Conservation (phyloP, 2,113 vertebrate genomes). For the Tiliqua scincoides region DNA sequence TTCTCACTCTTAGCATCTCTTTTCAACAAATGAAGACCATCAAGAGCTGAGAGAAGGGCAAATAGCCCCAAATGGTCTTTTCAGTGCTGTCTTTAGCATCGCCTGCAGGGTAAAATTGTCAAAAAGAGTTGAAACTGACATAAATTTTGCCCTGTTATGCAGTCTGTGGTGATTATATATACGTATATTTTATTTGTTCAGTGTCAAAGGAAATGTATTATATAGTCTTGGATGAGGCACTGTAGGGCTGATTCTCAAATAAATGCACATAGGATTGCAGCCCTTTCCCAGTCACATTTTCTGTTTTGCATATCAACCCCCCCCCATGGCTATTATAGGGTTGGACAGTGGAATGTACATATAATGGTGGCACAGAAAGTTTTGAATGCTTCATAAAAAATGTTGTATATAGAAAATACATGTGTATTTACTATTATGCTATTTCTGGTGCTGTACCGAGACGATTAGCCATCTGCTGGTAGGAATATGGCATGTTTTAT, state of each 20-base stretch:
- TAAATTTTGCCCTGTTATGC: neutral
- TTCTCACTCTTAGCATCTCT: neutral
- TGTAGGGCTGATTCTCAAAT: neutral
- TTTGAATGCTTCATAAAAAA: slow-evolving; percentile 33
- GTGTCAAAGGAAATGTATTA: too few relatives aligned
- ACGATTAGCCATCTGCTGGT: slow-evolving; percentile 43
- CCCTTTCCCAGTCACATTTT: neutral
- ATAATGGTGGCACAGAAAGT: slow-evolving; percentile 3
- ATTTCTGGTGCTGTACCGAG: slow-evolving; percentile 18
- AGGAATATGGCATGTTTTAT: slow-evolving; percentile 45
- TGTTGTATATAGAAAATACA: slow-evolving; percentile 27
- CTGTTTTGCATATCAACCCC: neutral
- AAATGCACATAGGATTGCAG: neutral
- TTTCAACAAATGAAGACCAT: neutral
- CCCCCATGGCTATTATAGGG: neutral
- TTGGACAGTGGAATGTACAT: neutral
- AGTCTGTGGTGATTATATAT: neutral
- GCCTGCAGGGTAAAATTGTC: neutral
- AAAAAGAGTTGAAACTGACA: neutral
- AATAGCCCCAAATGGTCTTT: neutral
- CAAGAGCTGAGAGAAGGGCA: neutral
- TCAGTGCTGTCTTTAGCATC: neutral
- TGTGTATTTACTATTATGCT: slow-evolving; percentile 39
- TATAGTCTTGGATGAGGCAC: neutral
- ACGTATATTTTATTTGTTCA: too few relatives aligned